Conservation (phyloP, 2,113 vertebrate genomes). For the Anguilla rostrata region DNA sequence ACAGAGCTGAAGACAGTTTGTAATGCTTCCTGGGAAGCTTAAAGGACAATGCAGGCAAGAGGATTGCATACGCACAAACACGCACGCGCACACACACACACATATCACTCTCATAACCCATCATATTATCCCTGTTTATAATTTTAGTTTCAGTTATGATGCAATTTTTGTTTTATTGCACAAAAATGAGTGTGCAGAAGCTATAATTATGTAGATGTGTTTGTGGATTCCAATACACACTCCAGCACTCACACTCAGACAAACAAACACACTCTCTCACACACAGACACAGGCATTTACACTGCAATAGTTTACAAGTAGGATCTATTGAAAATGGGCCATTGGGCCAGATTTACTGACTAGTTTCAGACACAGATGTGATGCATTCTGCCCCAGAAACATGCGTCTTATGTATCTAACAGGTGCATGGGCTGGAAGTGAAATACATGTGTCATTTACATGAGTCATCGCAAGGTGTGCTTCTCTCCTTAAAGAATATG, state of each 20-base stretch:
- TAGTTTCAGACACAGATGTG: too few relatives aligned
- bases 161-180: not conserved
- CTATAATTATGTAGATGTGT: conserved; percentile 14
- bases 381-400: too few relatives aligned
- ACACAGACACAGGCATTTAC: not conserved
- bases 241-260: conserved; percentile 18
- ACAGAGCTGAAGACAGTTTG: not conserved
- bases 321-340: conserved; percentile 2
- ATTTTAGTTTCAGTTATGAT: not conserved
- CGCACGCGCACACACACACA: not conserved
- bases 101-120: not conserved
- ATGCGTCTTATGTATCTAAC: too few relatives aligned
- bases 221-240: conserved; percentile 3
- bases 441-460: too few relatives aligned
- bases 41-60: not conserved
- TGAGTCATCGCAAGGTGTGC: too few relatives aligned
- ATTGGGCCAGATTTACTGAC: not conserved
- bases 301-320: not conserved
- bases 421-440: too few relatives aligned
- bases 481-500: too few relatives aligned
- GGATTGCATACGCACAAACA: not conserved
- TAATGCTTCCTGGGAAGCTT: not conserved
- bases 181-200: not conserved
- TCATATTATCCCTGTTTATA: not conserved
- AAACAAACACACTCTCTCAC: conserved; percentile 21